phyloP scores from a whole-genome alignment of 2,888 invertebrate genomes.

The Ectropis crepuscularia region DNA sequence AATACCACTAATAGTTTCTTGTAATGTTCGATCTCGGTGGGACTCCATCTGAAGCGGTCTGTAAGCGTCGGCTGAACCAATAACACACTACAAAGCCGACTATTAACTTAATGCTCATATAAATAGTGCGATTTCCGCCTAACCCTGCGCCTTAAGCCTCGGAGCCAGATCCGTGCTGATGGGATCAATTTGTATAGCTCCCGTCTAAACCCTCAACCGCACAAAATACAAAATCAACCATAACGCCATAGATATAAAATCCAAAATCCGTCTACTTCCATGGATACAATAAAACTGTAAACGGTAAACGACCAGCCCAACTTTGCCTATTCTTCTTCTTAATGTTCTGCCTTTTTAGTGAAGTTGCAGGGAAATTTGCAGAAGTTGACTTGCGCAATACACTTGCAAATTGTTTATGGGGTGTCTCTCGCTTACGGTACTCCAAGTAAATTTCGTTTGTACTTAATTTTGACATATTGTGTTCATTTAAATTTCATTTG shows the following conservation, averaged over 20 bases:
- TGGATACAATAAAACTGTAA: slow-evolving; percentile 65
- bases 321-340: slow-evolving; percentile 49
- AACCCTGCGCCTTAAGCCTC: slow-evolving; percentile 56
- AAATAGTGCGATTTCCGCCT: slow-evolving; percentile 67
- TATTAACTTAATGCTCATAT: slow-evolving; percentile 64
- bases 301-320: slow-evolving; percentile 59
- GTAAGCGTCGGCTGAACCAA: slow-evolving; percentile 42
- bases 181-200: slow-evolving; percentile 77
- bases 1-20: too few relatives aligned
- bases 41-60: slow-evolving; percentile 30
- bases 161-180: slow-evolving; percentile 57
- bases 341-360: slow-evolving; percentile 38
- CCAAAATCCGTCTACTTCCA: slow-evolving; percentile 12
- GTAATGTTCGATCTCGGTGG: slow-evolving; percentile 22
- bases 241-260: slow-evolving; percentile 38
- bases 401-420: too few relatives aligned
- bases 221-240: slow-evolving; percentile 59
- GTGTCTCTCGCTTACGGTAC: too few relatives aligned
- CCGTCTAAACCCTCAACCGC: slow-evolving; percentile 52
- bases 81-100: slow-evolving; percentile 57
- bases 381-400: not conserved
- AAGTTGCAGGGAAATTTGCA: slow-evolving; percentile 14
- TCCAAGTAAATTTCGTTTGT: too few relatives aligned
- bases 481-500: too few relatives aligned
- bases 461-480: too few relatives aligned